phyloP scores from a whole-genome alignment of 2,888 invertebrate genomes.

The Ophion ellenae region DNA sequence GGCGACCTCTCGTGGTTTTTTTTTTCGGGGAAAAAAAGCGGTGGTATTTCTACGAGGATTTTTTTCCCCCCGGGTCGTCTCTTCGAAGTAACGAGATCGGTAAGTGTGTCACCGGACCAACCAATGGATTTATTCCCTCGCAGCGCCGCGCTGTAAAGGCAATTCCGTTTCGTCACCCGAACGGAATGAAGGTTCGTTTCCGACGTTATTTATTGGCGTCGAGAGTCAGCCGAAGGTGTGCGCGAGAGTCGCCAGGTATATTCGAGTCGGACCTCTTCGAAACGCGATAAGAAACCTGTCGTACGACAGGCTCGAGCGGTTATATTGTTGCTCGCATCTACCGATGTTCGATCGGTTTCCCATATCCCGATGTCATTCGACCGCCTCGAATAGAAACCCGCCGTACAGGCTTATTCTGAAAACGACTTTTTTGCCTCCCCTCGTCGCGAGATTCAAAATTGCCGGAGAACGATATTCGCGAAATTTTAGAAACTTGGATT shows the following conservation, averaged over 20 bases:
- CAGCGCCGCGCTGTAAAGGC: conserved; percentile 24
- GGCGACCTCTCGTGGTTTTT: too few species aligned
- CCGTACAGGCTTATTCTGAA: too few species aligned
- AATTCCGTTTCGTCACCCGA: conserved; percentile 59
- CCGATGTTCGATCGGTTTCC: neutral
- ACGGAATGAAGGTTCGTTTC: conserved; percentile 76
- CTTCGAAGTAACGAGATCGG: too few species aligned
- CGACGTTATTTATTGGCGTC: conserved; percentile 77
- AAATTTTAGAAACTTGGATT: too few species aligned
- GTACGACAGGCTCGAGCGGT: conserved; percentile 35
- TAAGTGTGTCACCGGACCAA: conserved; percentile 34
- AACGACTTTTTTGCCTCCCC: conserved; percentile 44
- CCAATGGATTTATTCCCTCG: conserved; percentile 17
- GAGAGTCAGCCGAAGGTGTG: conserved; percentile 72
- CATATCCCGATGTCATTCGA: too few species aligned
- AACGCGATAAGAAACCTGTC: conserved; percentile 60
- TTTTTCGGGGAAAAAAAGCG: too few species aligned
- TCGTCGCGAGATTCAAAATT: too few species aligned
- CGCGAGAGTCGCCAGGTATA: conserved; percentile 9
- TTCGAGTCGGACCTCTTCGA: conserved; percentile 12
- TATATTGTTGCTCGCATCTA: conserved; percentile 24
- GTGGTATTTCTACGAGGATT: too few species aligned
- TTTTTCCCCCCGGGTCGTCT: too few species aligned
- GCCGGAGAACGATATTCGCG: too few species aligned
- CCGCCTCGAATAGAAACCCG: too few species aligned